These are phyloP conservation scores for Nymphalis polychloros DNA, from an alignment of 2,888 invertebrate species.

Conservation along the genomic window DNA sequence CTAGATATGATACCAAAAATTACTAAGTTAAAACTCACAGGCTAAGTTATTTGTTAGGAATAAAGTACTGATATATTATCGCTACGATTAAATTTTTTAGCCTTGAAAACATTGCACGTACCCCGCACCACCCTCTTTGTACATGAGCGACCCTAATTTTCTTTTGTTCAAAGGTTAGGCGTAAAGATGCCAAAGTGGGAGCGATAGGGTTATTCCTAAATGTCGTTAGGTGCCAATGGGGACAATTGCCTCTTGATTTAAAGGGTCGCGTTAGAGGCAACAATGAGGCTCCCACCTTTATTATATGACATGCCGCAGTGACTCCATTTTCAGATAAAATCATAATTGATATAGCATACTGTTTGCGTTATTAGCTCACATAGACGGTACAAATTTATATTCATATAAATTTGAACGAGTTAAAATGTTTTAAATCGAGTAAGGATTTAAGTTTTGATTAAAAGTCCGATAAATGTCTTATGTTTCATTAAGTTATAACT, in stretches of 20 bases:
- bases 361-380: conserved; percentile 23
- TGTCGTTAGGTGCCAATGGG: conserved; percentile 53
- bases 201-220: conserved; percentile 46
- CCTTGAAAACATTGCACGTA: conserved; percentile 2
- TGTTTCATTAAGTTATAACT: neutral
- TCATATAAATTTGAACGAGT: neutral
- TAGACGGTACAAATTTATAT: conserved; percentile 16
- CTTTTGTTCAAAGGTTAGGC: conserved; percentile 37
- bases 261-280: conserved; percentile 45
- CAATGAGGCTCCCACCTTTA: conserved; percentile 36
- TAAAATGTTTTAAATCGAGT: conserved; percentile 6
- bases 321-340: conserved; percentile 27
- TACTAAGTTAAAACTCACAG: too few relatives aligned
- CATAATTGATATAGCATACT: conserved; percentile 25
- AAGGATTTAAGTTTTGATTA: neutral
- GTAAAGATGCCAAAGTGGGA: conserved; percentile 28
- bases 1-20: too few relatives aligned
- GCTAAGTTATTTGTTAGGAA: neutral
- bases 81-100: neutral
- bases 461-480: neutral
- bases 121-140: too few relatives aligned
- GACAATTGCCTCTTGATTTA: conserved; percentile 63
- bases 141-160: conserved; percentile 30
- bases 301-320: conserved; percentile 30
- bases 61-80: neutral